Base-by-base conservation (phyloP, 2,888 invertebrate genomes). In the Eueremaeus valkanovi region DNA sequence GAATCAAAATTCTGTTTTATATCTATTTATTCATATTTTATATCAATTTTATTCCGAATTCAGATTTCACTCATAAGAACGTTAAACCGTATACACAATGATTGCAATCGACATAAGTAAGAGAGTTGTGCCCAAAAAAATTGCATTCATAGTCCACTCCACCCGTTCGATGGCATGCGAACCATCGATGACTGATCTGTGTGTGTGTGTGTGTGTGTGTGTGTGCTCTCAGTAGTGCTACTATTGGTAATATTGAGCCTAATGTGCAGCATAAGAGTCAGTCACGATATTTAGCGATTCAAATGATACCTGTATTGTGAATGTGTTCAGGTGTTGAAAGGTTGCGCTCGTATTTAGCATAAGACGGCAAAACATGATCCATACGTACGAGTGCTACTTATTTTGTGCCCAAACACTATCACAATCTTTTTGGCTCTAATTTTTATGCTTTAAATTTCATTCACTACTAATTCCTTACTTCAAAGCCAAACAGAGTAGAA, bases 101-200 rank as follows among this genome's bases (percentile, higher is more conserved):
- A 29, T 58, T 58, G 27, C 24, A 58, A 16, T 31, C 33, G 16
- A 5, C 6, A 27, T 8, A 13, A 24, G 21, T 24, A 24, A 55
- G 27, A 24, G 27, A 55, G 55, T 55, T 55, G 13, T 55, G 55
- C 55, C 55, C 55, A 24, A 55, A 55, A 55, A 49, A 5, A 1
- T 16, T 5, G 8, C 21, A 55, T 55, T 55, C n/a, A 24, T 55
- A 24, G 36, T 63, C 33, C 63, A 63, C 63, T 63, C 63, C 63
- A 63, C 63, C 63, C 63, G 55, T 63, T 16, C 31, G 63, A 63
- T 63, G 63, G 33, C 63, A 63, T 63, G 63, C 63, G 63, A 63
- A 51, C 51, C 51, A 51, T 6, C 18, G 61, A 18, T 29, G 36
- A 31, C 29, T 58, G 58, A 21, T 8, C 55, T n/a, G n/a, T 3